Conservation (phyloP, 2,888 invertebrate species). For the Steinernema hermaphroditum region DNA sequence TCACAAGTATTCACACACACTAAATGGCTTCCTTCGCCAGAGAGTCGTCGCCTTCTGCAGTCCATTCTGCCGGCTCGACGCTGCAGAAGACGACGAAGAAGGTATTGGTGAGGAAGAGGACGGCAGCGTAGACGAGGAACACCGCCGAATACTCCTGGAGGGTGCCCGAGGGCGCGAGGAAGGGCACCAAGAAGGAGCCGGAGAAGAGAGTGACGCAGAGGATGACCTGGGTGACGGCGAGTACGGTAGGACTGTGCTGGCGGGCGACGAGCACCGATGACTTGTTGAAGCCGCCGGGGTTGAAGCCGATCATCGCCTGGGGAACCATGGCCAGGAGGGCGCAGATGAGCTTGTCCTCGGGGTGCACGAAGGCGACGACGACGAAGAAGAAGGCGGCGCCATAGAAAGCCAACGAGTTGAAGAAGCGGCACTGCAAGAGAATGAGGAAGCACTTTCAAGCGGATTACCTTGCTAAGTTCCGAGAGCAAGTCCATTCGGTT, state of each 20-base stretch:
- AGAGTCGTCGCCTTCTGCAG: not conserved
- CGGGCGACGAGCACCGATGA: constrained; percentile 52
- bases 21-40: no score
- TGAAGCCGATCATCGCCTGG: constrained; percentile 54
- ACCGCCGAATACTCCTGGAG: constrained; percentile 34
- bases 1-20: no score
- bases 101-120: constrained; percentile 33
- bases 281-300: constrained; percentile 55
- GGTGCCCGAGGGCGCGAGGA: constrained; percentile 40
- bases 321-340: constrained; percentile 43
- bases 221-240: constrained; percentile 55
- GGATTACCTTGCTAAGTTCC: constrained; percentile 38
- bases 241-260: constrained; percentile 53
- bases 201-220: constrained; percentile 47
- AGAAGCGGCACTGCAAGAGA: constrained; percentile 41
- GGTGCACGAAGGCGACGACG: constrained; percentile 39
- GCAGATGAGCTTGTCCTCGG: constrained; percentile 36
- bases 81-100: constrained; percentile 6
- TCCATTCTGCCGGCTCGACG: constrained; percentile 14
- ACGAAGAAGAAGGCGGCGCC: constrained; percentile 56
- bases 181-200: constrained; percentile 54
- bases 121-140: constrained; percentile 37
- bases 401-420: constrained; percentile 55
- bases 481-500: constrained; percentile 48
- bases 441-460: no score